Conservation (phyloP, 2,797 vertebrate species). For the Anas capensis region DNA sequence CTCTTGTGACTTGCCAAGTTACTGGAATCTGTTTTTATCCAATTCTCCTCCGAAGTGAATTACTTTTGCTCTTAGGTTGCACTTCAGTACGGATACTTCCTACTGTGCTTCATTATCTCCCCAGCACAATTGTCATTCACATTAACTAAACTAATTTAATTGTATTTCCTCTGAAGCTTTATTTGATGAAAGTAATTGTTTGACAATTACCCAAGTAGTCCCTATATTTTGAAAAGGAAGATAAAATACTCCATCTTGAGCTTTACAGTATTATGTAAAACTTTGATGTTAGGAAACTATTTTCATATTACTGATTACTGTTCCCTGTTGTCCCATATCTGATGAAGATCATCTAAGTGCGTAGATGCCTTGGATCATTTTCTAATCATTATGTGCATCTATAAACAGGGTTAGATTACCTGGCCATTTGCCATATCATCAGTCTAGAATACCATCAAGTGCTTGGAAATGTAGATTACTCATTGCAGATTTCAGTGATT, state of each 20-base stretch:
- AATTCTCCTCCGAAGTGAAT: background rate
- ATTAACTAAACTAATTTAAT: constrained; percentile 44
- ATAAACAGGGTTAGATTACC: background rate
- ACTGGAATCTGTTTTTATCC: constrained; percentile 33
- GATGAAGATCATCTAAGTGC: background rate
- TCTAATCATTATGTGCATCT: background rate
- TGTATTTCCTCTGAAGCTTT: constrained; percentile 39
- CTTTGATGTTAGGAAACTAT: background rate
- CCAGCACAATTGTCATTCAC: constrained; percentile 1
- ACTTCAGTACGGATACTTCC: constrained; percentile 41
- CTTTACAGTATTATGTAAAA: background rate
- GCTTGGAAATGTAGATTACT: too few species aligned
- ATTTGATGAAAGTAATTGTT: constrained; percentile 32
- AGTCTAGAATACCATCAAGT: background rate
- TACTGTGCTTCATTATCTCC: constrained; percentile 57
- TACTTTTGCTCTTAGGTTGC: constrained; percentile 24
- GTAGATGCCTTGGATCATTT: background rate
- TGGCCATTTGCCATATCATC: background rate
- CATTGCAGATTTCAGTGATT: background rate
- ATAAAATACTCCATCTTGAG: background rate
- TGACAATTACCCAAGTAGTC: constrained; percentile 34
- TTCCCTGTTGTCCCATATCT: background rate
- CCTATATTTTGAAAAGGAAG: background rate
- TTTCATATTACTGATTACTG: background rate
- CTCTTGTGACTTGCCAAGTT: constrained; percentile 17